These are phyloP conservation scores for Cyphomyrus discorhynchus DNA, from an alignment of 2,113 vertebrate genomes.

Conservation along the genomic window DNA sequence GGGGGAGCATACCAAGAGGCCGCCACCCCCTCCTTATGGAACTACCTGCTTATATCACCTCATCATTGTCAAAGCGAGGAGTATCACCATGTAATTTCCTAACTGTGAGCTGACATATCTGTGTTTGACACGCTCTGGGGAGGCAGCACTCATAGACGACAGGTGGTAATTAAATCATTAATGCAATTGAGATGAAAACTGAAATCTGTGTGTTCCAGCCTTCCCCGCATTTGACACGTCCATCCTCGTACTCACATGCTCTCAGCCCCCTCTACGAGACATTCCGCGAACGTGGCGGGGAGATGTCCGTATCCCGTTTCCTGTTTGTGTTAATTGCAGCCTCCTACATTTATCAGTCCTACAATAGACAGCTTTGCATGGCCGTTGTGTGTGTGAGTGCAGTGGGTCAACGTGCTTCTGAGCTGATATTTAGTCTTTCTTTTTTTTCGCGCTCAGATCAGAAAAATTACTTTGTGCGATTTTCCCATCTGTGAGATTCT, in stretches of 20 bases:
- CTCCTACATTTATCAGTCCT: neutral
- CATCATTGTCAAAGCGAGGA: neutral
- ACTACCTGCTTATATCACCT: neutral
- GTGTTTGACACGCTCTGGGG: neutral
- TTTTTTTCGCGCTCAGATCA: neutral
- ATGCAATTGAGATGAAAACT: neutral
- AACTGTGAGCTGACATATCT: neutral
- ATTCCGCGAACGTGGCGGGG: neutral
- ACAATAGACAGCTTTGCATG: neutral
- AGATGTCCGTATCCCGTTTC: neutral
- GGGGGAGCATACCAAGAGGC: neutral
- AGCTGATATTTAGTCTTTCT: neutral
- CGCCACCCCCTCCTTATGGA: neutral
- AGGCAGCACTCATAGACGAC: neutral
- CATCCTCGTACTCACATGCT: neutral
- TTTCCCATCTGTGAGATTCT: neutral
- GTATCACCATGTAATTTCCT: neutral
- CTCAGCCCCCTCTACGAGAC: neutral
- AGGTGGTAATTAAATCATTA: slow-evolving; percentile 10
- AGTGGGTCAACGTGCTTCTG: neutral
- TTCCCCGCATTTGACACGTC: neutral
- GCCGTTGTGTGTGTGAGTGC: neutral
- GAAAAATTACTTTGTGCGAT: neutral
- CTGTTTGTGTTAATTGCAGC: neutral
- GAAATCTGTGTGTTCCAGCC: neutral